Base-by-base conservation (phyloP, 1,140 invertebrate genomes). In the Rhynchophorus ferrugineus region DNA sequence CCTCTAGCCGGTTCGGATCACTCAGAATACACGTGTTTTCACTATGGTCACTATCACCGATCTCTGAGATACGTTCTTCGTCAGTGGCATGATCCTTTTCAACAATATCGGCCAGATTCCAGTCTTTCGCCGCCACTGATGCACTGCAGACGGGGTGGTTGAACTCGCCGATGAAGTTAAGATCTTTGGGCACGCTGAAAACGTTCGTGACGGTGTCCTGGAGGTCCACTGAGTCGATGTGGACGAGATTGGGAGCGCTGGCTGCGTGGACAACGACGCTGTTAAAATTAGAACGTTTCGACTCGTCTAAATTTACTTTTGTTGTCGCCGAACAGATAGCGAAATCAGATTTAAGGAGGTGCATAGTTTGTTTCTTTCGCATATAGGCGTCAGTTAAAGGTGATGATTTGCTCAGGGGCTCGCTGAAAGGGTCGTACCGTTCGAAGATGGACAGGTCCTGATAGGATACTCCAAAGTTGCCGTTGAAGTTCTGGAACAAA, bases 171-270 rank as follows among this genome's bases (percentile, higher is more conserved):
- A 64, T 59, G 17, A 78, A 70, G 56, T 78, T 74, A 13, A 79
- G 60, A 45, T 77, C 71, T 37, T 75, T 73, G 17, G 77, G 77
- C 14, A 78, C 72, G 59, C 76, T 78, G 13, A 65, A 67, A 9
- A 77, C 72, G 39, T 66, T 64, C 5, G 69, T 69, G 49, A 52
- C 57, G 34, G 52, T 49, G 9, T 59, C 50, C 24, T 56, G 35
- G 24, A 56, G 49, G 42, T 54, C 38, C 18, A 44, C 42, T 37
- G 44, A 34, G 17, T 49, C 50, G 42, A 22, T 45, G 17, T 49
- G 44, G 9, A 60, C 69, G 60, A 54, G 67, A 70, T 62, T 71
- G 55, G 57, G 75, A 68, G 71, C 74, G 68, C 68, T 70, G 22
- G 46, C 45, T 8, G 53, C 53, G 46, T 55, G 66, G 49, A 43